Evolutionary conservation across 2,888 invertebrate species (phyloP), one percentile per base, ranked within the genome.

Genomic region (Pardosa pseudoannulata): DNA sequence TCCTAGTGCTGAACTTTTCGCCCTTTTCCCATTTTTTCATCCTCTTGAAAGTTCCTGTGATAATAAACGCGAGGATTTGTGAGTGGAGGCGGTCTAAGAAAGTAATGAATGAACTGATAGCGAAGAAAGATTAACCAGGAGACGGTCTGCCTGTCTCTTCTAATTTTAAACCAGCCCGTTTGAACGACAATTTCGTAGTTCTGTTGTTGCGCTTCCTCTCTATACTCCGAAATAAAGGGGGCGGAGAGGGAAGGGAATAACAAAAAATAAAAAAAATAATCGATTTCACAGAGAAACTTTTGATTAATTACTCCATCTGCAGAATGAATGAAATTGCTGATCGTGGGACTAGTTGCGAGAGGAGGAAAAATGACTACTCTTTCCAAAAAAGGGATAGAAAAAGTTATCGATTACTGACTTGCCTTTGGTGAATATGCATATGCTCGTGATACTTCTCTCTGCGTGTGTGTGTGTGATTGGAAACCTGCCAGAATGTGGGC

Each of bases 61-160:
- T 16, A 46, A 16, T 16, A 13, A 16, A 46, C 46, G 1, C 9
- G 16, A 46, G 16, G 46, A 16, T 46, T 6, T 6, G 46, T 9
- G 16, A 46, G 73, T 68, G 73, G 67, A 56, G 80, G 80, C 73
- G 80, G 46, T 72, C 39, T 50, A 50, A 73, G 50, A 74, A 62
- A 56, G n/a, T n/a, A n/a, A n/a, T n/a, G 39, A 75, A 70, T 46
- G 70, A 27, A 67, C 32, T 62, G 19, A 41, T 13, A 32, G 82
- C 50, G 82, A 75, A 71, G 75, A 82, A 76, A 75, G 75, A 82
- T 82, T 46, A 76, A 70, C 75, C 75, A 39, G 73, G 27, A 79
- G 64, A 39, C 72, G 41, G 31, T 32, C 27, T 46, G 41, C 41
- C 68, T 74, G 56, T 31, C 31, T 28, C 23, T 19, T 70, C 82